Conservation (phyloP, 2,888 invertebrate genomes). For the Cantharis lateralis region DNA sequence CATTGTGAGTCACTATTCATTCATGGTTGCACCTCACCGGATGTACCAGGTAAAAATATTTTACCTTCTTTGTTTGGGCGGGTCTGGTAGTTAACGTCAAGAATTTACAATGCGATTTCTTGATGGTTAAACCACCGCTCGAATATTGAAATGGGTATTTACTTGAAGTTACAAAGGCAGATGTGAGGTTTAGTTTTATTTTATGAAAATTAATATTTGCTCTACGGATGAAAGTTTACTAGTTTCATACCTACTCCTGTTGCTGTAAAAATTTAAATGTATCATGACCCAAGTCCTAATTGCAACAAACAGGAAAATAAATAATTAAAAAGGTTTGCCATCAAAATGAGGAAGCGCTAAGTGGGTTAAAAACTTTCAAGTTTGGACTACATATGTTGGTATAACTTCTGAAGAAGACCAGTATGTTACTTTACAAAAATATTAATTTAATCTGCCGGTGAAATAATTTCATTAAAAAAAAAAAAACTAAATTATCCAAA, state of each 20-base stretch:
- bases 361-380: not conserved
- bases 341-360: not conserved
- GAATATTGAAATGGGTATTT: not conserved
- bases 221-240: not conserved
- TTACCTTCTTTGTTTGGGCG: constrained; percentile 23
- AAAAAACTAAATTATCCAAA: not conserved
- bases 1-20: constrained; percentile 26
- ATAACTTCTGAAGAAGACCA: not conserved
- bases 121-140: not conserved
- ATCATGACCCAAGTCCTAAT: not conserved
- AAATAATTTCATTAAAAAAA: not conserved
- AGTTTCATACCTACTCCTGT: not conserved
- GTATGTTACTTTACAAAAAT: not conserved
- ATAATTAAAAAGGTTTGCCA: not conserved
- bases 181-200: not conserved
- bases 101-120: not conserved
- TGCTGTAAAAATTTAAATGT: not conserved
- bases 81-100: constrained; percentile 9
- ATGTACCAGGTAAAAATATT: constrained; percentile 26
- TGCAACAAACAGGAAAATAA: not conserved
- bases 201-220: not conserved
- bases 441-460: not conserved
- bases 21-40: constrained; percentile 27
- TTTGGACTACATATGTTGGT: not conserved
- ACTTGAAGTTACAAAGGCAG: not conserved